Evolutionary conservation across 2,113 vertebrate species (phyloP).

Genomic region (Grammomys dolichurus): DNA sequence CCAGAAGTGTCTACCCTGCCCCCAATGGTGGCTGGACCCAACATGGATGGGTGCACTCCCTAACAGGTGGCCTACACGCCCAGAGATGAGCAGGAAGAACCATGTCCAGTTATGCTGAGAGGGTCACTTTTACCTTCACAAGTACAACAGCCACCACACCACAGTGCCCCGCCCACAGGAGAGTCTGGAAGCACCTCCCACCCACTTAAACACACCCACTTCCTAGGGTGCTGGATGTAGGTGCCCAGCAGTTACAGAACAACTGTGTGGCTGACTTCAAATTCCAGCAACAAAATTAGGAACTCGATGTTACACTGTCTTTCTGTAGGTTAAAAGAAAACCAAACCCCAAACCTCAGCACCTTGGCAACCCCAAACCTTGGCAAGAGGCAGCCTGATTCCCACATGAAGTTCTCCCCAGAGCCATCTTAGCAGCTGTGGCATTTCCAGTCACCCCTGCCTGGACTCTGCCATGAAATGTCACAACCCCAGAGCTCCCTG

Average conservation of each 20-base stretch:
- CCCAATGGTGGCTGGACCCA: neutral
- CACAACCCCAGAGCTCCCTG: accelerated
- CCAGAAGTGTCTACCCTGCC: accelerated
- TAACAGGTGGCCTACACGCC: neutral
- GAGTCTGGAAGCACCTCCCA: neutral
- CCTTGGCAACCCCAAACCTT: neutral
- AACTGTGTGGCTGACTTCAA: neutral
- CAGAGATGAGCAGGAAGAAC: neutral
- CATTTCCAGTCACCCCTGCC: neutral
- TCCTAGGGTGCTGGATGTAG: neutral
- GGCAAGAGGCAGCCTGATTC: neutral
- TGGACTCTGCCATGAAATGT: accelerated
- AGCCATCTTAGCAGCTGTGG: accelerated
- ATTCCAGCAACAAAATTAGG: neutral
- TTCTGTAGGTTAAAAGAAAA: neutral
- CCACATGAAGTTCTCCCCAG: accelerated
- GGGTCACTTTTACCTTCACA: neutral
- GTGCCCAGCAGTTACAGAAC: accelerated
- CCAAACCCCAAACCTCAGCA: neutral
- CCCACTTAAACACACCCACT: neutral
- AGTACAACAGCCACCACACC: neutral
- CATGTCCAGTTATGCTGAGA: neutral
- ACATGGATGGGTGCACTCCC: accelerated
- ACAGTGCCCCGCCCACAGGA: accelerated
- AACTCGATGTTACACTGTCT: neutral